Evolutionary conservation across 1,140 invertebrate genomes (phyloP).

Genomic region (Nomia melanderi): DNA sequence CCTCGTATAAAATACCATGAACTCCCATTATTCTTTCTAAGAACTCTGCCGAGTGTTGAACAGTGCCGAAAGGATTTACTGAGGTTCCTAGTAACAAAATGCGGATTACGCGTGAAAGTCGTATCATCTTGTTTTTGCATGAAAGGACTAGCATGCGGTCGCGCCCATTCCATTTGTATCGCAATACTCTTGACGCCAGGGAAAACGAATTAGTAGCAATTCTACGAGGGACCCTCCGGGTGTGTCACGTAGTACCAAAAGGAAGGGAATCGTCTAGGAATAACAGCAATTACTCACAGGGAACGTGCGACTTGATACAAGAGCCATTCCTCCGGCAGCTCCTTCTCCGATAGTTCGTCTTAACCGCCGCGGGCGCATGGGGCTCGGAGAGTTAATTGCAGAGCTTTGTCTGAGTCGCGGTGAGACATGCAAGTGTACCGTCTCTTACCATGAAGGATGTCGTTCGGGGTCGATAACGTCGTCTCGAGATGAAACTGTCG

Average conservation of each 20-base stretch:
- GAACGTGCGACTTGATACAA: slow-evolving; percentile 68
- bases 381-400: slow-evolving; percentile 67
- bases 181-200: slow-evolving; percentile 39
- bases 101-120: background rate
- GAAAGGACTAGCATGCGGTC: background rate
- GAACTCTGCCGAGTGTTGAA: too few relatives aligned
- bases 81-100: too few relatives aligned
- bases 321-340: slow-evolving; percentile 56
- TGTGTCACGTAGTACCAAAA: slow-evolving; percentile 59
- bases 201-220: slow-evolving; percentile 66
- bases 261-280: slow-evolving; percentile 63
- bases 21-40: too few relatives aligned
- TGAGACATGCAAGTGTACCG: slow-evolving; percentile 67
- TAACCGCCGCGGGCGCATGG: slow-evolving; percentile 67
- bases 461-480: slow-evolving; percentile 60
- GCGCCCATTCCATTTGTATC: background rate
- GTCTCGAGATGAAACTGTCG: slow-evolving; percentile 64
- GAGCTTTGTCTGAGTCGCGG: slow-evolving; percentile 69
- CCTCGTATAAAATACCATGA: too few relatives aligned
- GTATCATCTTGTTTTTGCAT: background rate
- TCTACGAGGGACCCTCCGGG: slow-evolving; percentile 49
- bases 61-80: too few relatives aligned
- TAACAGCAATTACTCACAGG: slow-evolving; percentile 70
- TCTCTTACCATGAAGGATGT: slow-evolving; percentile 54
- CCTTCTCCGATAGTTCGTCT: slow-evolving; percentile 67